These are phyloP conservation scores for Isaurus tuberculatus DNA, from an alignment of 92 coral and sea anemone species.

Conservation along the genomic window DNA sequence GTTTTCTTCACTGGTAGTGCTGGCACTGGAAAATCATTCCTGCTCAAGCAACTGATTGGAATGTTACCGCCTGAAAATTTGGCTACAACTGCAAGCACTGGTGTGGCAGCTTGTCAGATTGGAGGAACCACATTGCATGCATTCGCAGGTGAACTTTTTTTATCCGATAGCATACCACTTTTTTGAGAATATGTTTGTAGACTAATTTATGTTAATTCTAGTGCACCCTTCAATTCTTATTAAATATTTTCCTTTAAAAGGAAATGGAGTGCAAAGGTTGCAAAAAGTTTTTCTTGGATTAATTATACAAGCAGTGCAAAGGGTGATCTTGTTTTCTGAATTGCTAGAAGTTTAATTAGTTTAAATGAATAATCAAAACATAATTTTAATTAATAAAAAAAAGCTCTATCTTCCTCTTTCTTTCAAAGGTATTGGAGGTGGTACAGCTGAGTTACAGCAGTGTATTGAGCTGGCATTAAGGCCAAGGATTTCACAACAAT, in stretches of 20 bases:
- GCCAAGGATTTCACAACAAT: constrained; percentile 76
- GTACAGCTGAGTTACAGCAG: constrained; percentile 73
- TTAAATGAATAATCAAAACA: no score
- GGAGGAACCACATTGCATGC: constrained; percentile 99
- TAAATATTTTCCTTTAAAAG: no score
- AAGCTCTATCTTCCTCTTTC: no score
- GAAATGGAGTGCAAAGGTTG: no score
- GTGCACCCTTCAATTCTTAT: no score
- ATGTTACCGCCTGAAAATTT: constrained; percentile 93
- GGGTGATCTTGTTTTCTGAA: no score
- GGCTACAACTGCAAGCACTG: constrained; percentile 96
- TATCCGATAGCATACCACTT: not conserved
- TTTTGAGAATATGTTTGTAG: no score
- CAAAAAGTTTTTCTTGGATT: no score
- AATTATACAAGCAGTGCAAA: no score
- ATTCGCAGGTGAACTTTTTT: constrained; percentile 78
- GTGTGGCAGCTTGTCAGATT: constrained; percentile 95
- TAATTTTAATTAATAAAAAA: constrained; percentile 7
- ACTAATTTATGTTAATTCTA: no score
- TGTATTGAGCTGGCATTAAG: constrained; percentile 88
- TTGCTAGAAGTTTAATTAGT: no score
- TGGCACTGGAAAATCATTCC: constrained; percentile 96
- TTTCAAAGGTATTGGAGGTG: constrained; percentile 90
- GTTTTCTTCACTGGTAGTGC: constrained; percentile 98
- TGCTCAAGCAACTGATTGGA: constrained; percentile 86